Evolutionary conservation across 1,140 invertebrate genomes (phyloP).

Genomic region (Drosophila jambulina): DNA sequence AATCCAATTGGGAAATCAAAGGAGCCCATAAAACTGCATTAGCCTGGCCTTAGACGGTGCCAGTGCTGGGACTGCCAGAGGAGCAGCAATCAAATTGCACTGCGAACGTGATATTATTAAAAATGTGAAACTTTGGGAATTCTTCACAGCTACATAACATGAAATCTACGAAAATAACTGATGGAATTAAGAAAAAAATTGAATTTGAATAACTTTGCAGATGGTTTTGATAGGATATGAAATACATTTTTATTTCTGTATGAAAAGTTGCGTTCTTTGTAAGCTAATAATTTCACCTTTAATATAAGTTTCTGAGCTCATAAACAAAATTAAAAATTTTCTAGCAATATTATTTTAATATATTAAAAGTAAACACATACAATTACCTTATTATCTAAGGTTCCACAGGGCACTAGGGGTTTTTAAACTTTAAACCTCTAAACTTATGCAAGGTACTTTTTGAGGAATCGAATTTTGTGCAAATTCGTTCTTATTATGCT

Average conservation of each 20-base stretch:
- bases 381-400: no score
- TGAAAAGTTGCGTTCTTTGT: no score
- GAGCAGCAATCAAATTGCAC: conserved; percentile 6
- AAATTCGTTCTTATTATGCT: no score
- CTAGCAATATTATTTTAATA: no score
- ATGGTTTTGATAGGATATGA: neutral
- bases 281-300: no score
- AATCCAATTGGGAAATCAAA: conserved; percentile 25
- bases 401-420: no score
- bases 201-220: neutral
- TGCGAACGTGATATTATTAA: conserved; percentile 8
- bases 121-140: neutral
- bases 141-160: neutral
- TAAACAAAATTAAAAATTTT: no score
- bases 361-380: no score
- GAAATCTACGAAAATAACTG: neutral
- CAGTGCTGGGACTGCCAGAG: neutral
- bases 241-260: neutral
- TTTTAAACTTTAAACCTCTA: no score
- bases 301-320: no score
- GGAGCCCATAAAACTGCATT: conserved; percentile 15
- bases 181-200: neutral
- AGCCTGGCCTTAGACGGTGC: conserved; percentile 10
- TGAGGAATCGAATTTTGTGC: no score
- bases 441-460: no score